phyloP scores from a whole-genome alignment of 2,113 vertebrate genomes.

The Ailuropoda melanoleuca region DNA sequence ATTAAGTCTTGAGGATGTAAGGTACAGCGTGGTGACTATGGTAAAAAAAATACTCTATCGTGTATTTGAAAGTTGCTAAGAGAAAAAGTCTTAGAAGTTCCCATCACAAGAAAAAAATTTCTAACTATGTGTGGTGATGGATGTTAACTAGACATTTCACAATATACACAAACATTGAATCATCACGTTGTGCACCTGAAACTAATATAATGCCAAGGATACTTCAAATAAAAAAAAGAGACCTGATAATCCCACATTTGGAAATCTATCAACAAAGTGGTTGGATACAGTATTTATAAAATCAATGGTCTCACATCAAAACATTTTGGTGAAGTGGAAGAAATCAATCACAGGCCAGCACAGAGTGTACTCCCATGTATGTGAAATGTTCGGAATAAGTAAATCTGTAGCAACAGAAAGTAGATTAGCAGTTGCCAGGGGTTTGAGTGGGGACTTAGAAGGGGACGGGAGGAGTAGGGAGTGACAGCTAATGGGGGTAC shows the following conservation, averaged over 20 bases:
- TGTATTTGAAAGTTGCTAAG: neutral
- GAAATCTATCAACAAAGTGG: neutral
- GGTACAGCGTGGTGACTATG: neutral
- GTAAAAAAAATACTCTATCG: neutral
- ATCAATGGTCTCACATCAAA: neutral
- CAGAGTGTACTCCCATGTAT: neutral
- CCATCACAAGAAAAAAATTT: neutral
- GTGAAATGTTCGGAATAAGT: neutral
- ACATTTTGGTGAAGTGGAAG: neutral
- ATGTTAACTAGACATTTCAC: neutral
- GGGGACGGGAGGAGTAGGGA: neutral
- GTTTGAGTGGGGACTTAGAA: neutral
- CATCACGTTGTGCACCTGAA: neutral
- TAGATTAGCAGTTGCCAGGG: neutral
- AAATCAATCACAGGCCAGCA: neutral
- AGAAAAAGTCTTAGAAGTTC: neutral
- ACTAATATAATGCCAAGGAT: neutral
- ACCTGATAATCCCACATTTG: neutral
- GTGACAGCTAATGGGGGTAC: neutral
- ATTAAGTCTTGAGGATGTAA: neutral
- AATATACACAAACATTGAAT: neutral
- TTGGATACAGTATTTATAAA: neutral
- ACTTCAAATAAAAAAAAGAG: neutral
- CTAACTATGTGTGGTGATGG: neutral
- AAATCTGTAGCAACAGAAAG: neutral